Evolutionary conservation across 2,797 vertebrate species (phyloP), one percentile per base, ranked within the genome.

Genomic region (Prionace glauca): DNA sequence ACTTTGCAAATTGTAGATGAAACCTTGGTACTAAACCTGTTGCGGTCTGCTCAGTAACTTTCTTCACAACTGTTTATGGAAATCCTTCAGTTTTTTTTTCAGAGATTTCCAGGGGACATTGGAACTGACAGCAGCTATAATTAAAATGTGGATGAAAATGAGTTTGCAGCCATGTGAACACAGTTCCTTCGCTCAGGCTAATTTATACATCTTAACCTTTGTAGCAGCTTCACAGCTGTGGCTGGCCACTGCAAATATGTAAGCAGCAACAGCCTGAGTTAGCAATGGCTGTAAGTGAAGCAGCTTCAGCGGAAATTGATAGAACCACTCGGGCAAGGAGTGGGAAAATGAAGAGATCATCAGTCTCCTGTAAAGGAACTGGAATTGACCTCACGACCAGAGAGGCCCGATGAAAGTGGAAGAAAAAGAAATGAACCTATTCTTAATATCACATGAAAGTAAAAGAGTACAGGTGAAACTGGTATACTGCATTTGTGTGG

Each of bases 161-260:
- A 41, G 18, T 71, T 71, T 93, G 36, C 65, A 41, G 91, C 41
- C 65, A 93, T 69, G 62, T 93, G 91, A 71, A 69, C 20, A 41
- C 62, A 41, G 91, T n/a, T 12, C 91, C 24, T 41, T 69, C 20
- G 5, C 91, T 93, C 65, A 71, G 36, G 41, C 65, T 93, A 93
- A 93, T 93, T 93, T 93, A 41, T 71, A 93, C 65, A 93, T 93
- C 91, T 69, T 71, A 93, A 93, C 65, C 65, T 93, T 60, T 69
- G 65, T 24, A 41, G 36, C 65, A 4, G 62, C 62, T 93, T 69
- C 29, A 8, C 91, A 41, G 67, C 91, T 69, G 62, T 69, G 36
- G n/a, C 65, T 67, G 91, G 32, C 36, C 36, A 93, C 10, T 41
- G 16, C 62, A 26, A 41, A 93, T 65, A 69, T 36, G 16, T 10